Percentiles rank a stretch among this genome's conserved stretches.
phyloP scores from a whole-genome alignment of 1,140 invertebrate genomes.

The Aculops lycopersici region DNA sequence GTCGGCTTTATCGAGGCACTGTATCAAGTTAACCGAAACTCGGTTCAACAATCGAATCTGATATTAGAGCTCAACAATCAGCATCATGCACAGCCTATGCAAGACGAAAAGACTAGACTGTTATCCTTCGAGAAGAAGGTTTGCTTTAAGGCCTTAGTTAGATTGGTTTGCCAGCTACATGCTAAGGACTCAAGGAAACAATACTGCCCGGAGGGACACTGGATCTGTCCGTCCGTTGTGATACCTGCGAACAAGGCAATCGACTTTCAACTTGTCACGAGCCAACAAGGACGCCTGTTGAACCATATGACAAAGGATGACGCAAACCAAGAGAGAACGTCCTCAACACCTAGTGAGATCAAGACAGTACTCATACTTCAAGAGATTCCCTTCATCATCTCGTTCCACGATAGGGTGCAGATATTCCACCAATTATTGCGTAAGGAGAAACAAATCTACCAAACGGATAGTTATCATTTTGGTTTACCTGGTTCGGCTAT shows the following conservation, averaged over 20 bases:
- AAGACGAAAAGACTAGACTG: constrained; percentile 1
- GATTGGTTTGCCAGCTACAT: constrained; percentile 41
- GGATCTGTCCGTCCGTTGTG: constrained; percentile 33
- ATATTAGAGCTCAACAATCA: no score
- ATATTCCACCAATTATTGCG: constrained; percentile 18
- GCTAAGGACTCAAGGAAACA: constrained; percentile 36
- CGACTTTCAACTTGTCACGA: constrained; percentile 23
- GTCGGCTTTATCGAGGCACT: constrained; percentile 58
- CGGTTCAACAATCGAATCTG: constrained; percentile 11
- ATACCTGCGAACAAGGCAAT: constrained; percentile 27
- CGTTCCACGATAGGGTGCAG: constrained; percentile 49
- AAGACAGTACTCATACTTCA: constrained; percentile 51
- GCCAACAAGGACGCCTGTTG: constrained; percentile 20
- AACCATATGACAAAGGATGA: constrained; percentile 27
- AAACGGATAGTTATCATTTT: constrained; percentile 34
- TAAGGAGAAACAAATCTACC: constrained; percentile 31
- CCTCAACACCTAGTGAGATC: constrained; percentile 52
- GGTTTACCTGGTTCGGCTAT: constrained; percentile 34
- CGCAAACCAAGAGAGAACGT: constrained; percentile 33
- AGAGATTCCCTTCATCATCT: constrained; percentile 68
- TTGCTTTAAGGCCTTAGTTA: constrained; percentile 25
- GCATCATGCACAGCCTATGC: no score
- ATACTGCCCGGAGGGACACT: constrained; percentile 40
- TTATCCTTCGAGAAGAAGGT: constrained; percentile 10
- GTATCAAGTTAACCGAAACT: constrained; percentile 39